phyloP scores from a whole-genome alignment of 1,140 invertebrate genomes.

The Octopus bimaculoides region DNA sequence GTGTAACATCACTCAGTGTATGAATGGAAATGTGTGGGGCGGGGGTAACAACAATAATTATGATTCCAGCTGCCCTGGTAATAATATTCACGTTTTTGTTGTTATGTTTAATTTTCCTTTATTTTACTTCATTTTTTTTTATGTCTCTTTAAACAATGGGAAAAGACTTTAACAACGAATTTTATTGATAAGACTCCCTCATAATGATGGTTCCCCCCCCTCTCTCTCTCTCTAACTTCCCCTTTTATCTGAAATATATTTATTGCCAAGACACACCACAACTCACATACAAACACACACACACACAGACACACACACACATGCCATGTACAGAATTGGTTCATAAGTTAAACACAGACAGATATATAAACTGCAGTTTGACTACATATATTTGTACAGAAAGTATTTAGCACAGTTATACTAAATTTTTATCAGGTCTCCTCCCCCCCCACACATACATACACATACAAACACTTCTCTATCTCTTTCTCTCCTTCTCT shows the following conservation, averaged over 20 bases:
- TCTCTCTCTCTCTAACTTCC: neutral
- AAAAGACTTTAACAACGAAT: constrained; percentile 9
- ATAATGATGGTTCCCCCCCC: neutral
- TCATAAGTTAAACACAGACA: constrained; percentile 9
- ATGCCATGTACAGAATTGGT: neutral
- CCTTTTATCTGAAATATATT: neutral
- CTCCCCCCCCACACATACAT: neutral
- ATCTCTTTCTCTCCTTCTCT: neutral
- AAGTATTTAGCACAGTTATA: neutral
- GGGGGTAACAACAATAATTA: too few species aligned
- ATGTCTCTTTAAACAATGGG: neutral
- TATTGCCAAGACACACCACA: neutral
- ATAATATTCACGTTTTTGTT: too few species aligned
- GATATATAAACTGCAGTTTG: neutral
- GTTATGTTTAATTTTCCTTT: neutral
- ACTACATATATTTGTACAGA: constrained; percentile 6
- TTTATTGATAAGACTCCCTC: neutral
- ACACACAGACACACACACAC: neutral
- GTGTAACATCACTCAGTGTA: too few species aligned
- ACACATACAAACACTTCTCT: neutral
- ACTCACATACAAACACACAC: neutral
- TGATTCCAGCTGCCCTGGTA: too few species aligned
- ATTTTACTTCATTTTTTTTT: neutral
- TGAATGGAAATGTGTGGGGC: too few species aligned
- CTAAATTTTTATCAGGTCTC: neutral